Base-by-base conservation (phyloP, 2,888 invertebrate genomes). In the Amblyjoppa fuscipennis region DNA sequence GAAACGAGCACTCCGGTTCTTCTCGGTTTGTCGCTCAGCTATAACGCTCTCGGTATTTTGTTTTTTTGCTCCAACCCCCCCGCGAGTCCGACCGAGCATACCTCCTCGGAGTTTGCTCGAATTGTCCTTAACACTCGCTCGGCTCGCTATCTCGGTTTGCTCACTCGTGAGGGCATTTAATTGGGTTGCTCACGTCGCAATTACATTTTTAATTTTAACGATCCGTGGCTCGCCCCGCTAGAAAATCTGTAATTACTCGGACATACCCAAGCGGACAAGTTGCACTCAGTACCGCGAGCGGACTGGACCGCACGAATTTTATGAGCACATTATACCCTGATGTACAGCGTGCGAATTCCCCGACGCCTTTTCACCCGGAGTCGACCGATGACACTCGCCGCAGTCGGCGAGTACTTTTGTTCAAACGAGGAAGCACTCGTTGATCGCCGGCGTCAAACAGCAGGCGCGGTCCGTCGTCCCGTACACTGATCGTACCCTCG, bases 81-180 rank as follows among this genome's bases (percentile, higher is more conserved):
- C 69, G 61, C 41, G 3, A 41, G 51, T 5, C 20, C 45, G 41
- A 41, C n/a, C n/a, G 25, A 13, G 59, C 77, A 69, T 49, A 76
- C 25, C 45, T 56, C 53, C 53, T 56, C 20, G 31, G 34, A 68
- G n/a, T 82, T 13, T 49, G 28, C 78, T 61, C 68, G 74, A 74
- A 83, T 83, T 61, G 78, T 61, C 83, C 78, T 78, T 61, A 71
- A 82, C 77, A 66, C 71, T 71, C 64, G 76, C 25, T 56, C 53
- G 53, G 7, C 53, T 56, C 53, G 6, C 53, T 53, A 6, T 53
- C 53, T 53, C 53, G n/a, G n/a, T 53, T 53, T n/a, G 20, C 53
- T n/a, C 56, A 7, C 56, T 11, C 20, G 20, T 3, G 25, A n/a
- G 56, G 25, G 25, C 56, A 56, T 56, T 56, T 56, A 56, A 56